Percentiles rank a stretch among this genome's conserved stretches.
Evolutionary conservation across 2,113 vertebrate genomes (phyloP).

Genomic region (Eulemur macaco): DNA sequence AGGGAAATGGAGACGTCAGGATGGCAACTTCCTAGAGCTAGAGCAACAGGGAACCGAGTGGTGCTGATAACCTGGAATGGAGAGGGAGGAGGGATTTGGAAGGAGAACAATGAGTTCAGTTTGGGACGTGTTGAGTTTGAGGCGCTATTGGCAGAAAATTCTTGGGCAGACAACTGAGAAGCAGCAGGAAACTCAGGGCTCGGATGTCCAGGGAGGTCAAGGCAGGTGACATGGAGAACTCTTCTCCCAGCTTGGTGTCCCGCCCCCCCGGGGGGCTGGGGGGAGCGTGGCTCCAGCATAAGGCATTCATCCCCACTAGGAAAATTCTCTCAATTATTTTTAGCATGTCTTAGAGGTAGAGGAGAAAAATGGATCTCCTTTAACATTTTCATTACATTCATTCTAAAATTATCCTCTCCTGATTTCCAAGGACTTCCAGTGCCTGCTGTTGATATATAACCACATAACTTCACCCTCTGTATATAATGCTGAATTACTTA

Average conservation of each 20-base stretch:
- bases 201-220: background rate
- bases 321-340: constrained; percentile 57
- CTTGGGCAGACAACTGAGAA: background rate
- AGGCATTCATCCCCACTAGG: background rate
- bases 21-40: background rate
- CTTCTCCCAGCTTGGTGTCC: background rate
- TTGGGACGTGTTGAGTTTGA: background rate
- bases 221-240: background rate
- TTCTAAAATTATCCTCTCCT: constrained; percentile 75
- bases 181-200: background rate
- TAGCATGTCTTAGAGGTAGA: constrained; percentile 41
- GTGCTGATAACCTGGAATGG: background rate
- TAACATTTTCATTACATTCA: constrained; percentile 67
- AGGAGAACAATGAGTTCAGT: background rate
- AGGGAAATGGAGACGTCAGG: background rate
- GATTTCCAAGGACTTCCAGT: constrained; percentile 68
- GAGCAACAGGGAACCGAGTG: background rate
- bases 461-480: constrained; percentile 68
- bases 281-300: background rate
- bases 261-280: no score
- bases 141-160: background rate
- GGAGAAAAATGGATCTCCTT: constrained; percentile 62
- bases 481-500: constrained; percentile 71
- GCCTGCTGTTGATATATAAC: constrained; percentile 65
- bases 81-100: background rate